Conservation (phyloP, 1,140 invertebrate species). For the Dreissena rostriformis region DNA sequence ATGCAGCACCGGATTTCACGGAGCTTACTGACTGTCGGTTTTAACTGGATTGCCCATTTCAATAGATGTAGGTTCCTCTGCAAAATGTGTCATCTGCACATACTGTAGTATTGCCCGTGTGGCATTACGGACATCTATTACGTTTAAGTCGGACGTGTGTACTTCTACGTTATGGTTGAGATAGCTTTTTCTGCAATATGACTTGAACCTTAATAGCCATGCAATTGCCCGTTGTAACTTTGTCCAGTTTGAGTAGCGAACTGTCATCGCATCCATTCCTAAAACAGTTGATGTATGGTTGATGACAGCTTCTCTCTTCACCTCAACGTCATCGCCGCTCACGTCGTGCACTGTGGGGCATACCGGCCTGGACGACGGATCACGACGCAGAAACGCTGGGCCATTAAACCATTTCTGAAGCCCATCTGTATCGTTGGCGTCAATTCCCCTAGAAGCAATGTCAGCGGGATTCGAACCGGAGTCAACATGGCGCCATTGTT, state of each 20-base stretch:
- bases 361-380: constrained; percentile 3
- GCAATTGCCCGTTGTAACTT: constrained; percentile 27
- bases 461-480: no score
- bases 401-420: constrained; percentile 24
- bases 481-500: no score
- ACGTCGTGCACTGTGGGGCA: not conserved
- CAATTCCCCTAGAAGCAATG: constrained; percentile 16
- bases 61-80: no score
- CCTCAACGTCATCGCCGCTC: constrained; percentile 9
- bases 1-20: no score
- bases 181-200: constrained; percentile 7
- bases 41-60: no score
- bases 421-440: not conserved
- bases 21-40: no score
- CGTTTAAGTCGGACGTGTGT: no score
- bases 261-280: no score
- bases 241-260: constrained; percentile 29
- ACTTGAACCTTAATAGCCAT: constrained; percentile 19
- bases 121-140: no score
- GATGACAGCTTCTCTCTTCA: constrained; percentile 20
- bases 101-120: no score
- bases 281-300: not conserved
- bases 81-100: no score
- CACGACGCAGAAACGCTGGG: constrained; percentile 13
- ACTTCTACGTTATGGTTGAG: no score